Evolutionary conservation across 2,113 vertebrate genomes (phyloP), one percentile per base, ranked within the genome.

Genomic region (Chaetorhynchus papuensis): DNA sequence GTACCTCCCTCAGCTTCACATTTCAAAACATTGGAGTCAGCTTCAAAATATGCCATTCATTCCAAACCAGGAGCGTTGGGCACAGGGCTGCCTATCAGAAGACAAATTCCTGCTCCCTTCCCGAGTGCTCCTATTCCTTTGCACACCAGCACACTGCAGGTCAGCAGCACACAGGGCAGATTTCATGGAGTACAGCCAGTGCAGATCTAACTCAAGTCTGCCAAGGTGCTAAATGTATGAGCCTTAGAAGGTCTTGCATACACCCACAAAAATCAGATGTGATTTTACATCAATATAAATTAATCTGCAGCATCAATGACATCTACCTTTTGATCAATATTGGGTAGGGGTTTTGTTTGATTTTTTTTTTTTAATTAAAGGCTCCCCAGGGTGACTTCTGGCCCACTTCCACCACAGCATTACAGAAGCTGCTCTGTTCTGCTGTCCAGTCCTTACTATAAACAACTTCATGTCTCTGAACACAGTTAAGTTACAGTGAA

Each of bases 41-140:
- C 85, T 95, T 91, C 83, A 65, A 93, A 95, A 88, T 66, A 91
- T 82, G 90, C 90, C 94, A 95, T 96, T 97, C 94, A 93, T 47
- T 84, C 44, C 47, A 16, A 23, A 82, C 14, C 76, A 41, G 57
- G 59, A 86, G 78, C 2, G 15, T 66, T 20, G 37, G 68, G 65
- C 89, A 65, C 79, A 63, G n/a, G 66, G 44, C 63, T 83, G 6
- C 5, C 57, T 91, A 89, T 68, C 60, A 64, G 85, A 69, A 75
- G 52, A 44, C 31, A 64, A 83, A 85, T 79, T 74, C 87, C 69
- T 90, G 44, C 66, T 56, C 35, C 50, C 47, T 37, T 83, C 56
- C 39, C 1, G 0, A 84, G 77, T 1, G 6, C 83, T 93, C 74
- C 42, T 26, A 15, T n/a, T 86, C 39, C 87, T 74, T 26, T 41